A percentile compares a stretch with the other conserved stretches of the same genome.
These are phyloP conservation scores for Leuciscus waleckii DNA, from an alignment of 2,797 vertebrate species.

Conservation along the genomic window DNA sequence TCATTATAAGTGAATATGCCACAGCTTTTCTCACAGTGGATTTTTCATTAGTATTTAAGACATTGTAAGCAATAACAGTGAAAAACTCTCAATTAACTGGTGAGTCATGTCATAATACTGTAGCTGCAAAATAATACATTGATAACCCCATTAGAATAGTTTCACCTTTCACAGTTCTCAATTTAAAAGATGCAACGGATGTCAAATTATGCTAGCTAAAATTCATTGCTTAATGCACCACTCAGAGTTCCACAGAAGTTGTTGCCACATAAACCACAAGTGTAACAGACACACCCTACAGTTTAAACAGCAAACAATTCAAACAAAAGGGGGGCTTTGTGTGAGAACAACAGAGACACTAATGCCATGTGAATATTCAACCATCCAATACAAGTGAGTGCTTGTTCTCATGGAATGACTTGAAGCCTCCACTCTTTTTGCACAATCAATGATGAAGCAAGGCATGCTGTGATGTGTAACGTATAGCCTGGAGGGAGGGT, in stretches of 20 bases:
- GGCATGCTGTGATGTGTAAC: conserved; percentile 36
- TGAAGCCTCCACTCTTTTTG: conserved; percentile 9
- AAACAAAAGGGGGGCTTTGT: conserved; percentile 36
- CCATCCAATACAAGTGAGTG: conserved; percentile 38
- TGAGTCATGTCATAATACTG: not conserved
- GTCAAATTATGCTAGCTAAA: not conserved
- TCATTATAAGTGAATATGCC: not conserved
- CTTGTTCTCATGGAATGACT: conserved; percentile 48
- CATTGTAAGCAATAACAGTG: not conserved
- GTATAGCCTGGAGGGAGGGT: conserved; percentile 38
- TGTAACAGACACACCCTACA: conserved; percentile 28
- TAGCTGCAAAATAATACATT: not conserved
- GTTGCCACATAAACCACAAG: not conserved
- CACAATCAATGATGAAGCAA: not conserved
- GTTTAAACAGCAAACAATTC: conserved; percentile 19
- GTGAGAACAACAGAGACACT: conserved; percentile 7
- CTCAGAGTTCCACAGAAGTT: not conserved
- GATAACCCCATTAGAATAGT: not conserved
- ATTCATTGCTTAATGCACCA: not conserved
- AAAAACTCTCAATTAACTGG: not conserved
- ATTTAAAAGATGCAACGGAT: not conserved
- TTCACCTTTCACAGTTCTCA: not conserved
- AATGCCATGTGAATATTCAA: conserved; percentile 22
- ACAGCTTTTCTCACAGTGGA: not conserved
- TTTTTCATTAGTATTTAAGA: not conserved